Conservation (phyloP, 2,797 vertebrate genomes). For the Peromyscus nudipes region DNA sequence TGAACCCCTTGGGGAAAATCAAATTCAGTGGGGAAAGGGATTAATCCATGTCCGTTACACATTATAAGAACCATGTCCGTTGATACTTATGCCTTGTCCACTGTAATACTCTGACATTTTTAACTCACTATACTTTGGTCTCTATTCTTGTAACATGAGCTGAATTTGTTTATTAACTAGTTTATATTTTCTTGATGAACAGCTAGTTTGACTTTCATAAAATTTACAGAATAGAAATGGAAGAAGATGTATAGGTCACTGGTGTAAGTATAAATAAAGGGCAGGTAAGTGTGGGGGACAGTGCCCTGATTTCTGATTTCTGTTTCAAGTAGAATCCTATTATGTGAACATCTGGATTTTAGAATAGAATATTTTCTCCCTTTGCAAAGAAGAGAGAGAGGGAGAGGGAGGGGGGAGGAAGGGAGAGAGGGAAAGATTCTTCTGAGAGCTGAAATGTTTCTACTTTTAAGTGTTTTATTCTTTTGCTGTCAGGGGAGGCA, state of each 20-base stretch:
- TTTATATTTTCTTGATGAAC: constrained; percentile 28
- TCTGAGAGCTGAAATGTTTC: background rate
- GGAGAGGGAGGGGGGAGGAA: no score
- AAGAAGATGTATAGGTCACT: background rate
- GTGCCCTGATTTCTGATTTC: background rate
- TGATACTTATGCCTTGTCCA: constrained; percentile 37
- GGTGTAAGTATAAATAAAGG: background rate
- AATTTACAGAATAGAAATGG: background rate
- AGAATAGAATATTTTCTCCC: background rate
- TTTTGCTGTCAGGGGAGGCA: background rate
- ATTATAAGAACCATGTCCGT: constrained; percentile 7
- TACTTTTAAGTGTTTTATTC: background rate
- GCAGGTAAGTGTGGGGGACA: background rate
- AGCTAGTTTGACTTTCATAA: constrained; percentile 19
- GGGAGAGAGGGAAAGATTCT: background rate
- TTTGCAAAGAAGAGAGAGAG: background rate
- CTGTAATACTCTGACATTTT: constrained; percentile 46
- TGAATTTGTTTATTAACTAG: constrained; percentile 26
- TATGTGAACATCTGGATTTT: constrained; percentile 17
- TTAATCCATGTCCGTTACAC: constrained; percentile 14
- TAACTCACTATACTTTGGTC: constrained; percentile 38
- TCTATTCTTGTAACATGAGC: background rate
- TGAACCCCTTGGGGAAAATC: constrained; percentile 53
- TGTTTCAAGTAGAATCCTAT: background rate
- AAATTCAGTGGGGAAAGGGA: constrained; percentile 6